phyloP scores from a whole-genome alignment of 2,113 vertebrate genomes.

The Pandion haliaetus region DNA sequence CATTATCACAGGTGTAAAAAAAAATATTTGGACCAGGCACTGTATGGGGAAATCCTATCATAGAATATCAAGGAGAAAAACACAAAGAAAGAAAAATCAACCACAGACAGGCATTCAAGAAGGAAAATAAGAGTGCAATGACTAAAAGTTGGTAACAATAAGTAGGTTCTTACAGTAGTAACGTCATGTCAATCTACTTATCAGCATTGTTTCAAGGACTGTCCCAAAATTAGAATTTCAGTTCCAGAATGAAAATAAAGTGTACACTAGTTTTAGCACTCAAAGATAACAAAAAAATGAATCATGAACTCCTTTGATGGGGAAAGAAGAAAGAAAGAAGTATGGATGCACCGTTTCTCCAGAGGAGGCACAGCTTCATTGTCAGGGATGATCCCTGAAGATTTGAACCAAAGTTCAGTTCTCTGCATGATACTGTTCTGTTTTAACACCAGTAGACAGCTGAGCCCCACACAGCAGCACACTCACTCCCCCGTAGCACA shows the following conservation, averaged over 20 bases:
- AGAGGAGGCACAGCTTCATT: not conserved
- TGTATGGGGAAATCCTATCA: not conserved
- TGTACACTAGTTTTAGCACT: not conserved
- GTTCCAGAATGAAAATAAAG: not conserved
- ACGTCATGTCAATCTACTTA: not conserved
- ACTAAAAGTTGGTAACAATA: not conserved
- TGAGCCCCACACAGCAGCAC: not conserved
- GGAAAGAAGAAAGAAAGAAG: not conserved
- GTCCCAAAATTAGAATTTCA: not conserved
- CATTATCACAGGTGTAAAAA: not conserved
- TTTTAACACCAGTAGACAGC: not conserved
- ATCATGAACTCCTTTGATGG: not conserved
- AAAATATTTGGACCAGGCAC: not conserved
- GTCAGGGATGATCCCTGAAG: not conserved
- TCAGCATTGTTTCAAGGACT: not conserved
- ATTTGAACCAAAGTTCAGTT: not conserved
- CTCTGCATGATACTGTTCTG: not conserved
- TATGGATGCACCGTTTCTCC: not conserved
- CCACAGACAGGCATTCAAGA: not conserved
- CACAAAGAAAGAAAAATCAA: not conserved
- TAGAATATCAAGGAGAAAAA: not conserved
- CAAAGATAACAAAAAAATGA: not conserved
- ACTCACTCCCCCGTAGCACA: not conserved
- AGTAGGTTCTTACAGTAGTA: not conserved
- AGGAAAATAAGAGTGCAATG: not conserved